Evolutionary conservation across 2,888 invertebrate genomes (phyloP).

Genomic region (Mythimna loreyi): DNA sequence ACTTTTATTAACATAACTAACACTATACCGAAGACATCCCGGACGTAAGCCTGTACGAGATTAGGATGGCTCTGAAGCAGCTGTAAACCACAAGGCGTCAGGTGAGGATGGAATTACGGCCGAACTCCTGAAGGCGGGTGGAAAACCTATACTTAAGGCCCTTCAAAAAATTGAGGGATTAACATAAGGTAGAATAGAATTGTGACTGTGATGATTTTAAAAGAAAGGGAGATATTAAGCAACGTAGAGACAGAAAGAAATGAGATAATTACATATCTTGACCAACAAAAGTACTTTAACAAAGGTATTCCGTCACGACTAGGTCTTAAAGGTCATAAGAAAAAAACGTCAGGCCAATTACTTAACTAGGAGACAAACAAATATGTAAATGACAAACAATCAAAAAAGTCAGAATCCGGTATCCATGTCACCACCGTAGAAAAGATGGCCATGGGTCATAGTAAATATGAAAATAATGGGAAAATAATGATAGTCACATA

Average conservation of each 20-base stretch:
- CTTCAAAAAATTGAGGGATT: no score
- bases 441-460: slow-evolving; percentile 54
- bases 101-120: no score
- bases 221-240: not conserved
- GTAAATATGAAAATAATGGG: slow-evolving; percentile 72
- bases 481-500: slow-evolving; percentile 64
- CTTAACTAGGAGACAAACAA: slow-evolving; percentile 16
- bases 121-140: no score
- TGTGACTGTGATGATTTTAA: not conserved
- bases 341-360: slow-evolving; percentile 12
- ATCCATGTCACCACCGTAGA: slow-evolving; percentile 50
- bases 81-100: no score
- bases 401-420: slow-evolving; percentile 45
- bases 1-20: no score
- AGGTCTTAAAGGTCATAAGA: slow-evolving; percentile 5
- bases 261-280: not conserved
- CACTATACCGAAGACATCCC: no score
- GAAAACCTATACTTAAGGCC: no score
- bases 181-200: not conserved
- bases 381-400: slow-evolving; percentile 46
- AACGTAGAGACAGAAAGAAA: not conserved
- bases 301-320: not conserved
- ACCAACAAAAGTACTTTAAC: not conserved
- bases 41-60: no score
- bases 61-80: no score